These are phyloP conservation scores for Aphis gossypii DNA, from an alignment of 1,140 invertebrate species.

Conservation along the genomic window DNA sequence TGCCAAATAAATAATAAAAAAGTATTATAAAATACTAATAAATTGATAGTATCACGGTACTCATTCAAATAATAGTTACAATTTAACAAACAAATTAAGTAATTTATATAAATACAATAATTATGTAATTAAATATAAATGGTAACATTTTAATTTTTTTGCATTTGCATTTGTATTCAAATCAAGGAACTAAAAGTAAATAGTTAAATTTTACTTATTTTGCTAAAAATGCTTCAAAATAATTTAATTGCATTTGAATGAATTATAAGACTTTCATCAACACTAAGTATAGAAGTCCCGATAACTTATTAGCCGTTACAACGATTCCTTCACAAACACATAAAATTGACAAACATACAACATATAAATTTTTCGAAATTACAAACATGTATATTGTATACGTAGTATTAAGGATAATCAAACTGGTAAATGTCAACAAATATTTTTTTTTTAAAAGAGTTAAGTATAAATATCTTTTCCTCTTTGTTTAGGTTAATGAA, in stretches of 20 bases:
- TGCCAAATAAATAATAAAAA: neutral
- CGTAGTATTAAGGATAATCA: constrained; percentile 12
- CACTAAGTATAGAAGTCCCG: neutral
- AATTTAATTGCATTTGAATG: neutral
- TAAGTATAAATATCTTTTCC: neutral
- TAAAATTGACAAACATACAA: constrained; percentile 31
- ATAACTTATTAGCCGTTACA: neutral
- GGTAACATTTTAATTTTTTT: neutral
- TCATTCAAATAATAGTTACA: neutral
- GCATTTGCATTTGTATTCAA: neutral
- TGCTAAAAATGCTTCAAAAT: neutral
- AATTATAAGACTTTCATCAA: neutral
- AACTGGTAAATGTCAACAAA: constrained; percentile 40
- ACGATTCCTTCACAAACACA: neutral
- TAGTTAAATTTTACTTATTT: neutral
- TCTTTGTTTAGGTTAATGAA: constrained; percentile 41
- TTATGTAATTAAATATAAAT: neutral
- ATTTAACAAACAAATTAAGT: too few species aligned
- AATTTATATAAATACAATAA: too few species aligned
- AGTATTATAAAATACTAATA: neutral
- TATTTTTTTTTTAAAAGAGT: constrained; percentile 21
- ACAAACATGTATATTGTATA: neutral
- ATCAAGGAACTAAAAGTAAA: neutral
- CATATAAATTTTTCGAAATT: constrained; percentile 6
- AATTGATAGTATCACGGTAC: neutral